Base-by-base conservation (phyloP, 2,113 vertebrate species). In the Cyanistes caeruleus region DNA sequence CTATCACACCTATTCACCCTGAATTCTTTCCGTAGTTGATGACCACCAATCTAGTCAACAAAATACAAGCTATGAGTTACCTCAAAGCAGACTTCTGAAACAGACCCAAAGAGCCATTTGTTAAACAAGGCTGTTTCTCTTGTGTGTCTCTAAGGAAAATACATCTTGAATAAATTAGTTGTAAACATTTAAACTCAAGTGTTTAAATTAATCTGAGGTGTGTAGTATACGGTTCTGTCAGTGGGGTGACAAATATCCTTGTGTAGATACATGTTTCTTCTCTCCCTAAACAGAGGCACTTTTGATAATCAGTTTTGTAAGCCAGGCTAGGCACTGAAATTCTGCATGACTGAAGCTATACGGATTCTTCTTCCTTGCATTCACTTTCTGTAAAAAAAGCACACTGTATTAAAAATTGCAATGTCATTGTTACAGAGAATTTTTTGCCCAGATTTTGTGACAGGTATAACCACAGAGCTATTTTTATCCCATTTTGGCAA, bases 331-430 rank as follows among this genome's bases (percentile, higher is more conserved):
- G 9, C 53, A 33, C 31, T 44, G 48, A 79, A 86, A 86, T 83
- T 75, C 67, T 75, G 3, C 22, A 44, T 67, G 21, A 7, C 30
- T 70, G 56, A 75, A 89, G 7, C 18, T 56, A 2, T 22, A 19
- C 0, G 0, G 6, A 41, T 80, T 15, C 7, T 49, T 81, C 18
- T 73, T 68, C 48, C 9, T 6, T 49, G 19, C 1, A 16, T 20
- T 51, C n/a, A 46, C 5, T 46, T 86, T 70, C 19, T 39, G 33
- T 18, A 11, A 28, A 21, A 60, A 59, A 81, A 30, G 11, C 2
- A 22, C 7, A 39, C 19, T 39, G 1, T 14, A 52, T 58, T 35
- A 78, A 69, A 78, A 88, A 52, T 48, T 39, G 11, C 39, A 39
- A 39, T 68, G 52, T 5, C 35, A 41, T 49, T n/a, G 25, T 58